Evolutionary conservation across 1,140 invertebrate species (phyloP), one percentile per base, ranked within the genome.

Genomic region (Macrobrachium nipponense): DNA sequence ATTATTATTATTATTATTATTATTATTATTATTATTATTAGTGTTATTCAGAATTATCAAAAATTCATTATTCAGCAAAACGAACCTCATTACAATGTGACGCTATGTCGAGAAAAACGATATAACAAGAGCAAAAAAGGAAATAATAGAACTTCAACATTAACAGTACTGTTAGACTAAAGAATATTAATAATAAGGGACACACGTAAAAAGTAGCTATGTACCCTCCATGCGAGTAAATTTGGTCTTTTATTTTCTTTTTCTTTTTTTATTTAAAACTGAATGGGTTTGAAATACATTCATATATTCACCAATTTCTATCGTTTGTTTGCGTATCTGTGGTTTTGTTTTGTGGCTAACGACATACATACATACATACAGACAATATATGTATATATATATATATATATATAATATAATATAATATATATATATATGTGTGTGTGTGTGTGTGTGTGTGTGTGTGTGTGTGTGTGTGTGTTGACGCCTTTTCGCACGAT

Each of bases 361-460:
- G 5, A 23, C n/a, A 72, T 36, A 23, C 68, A 23, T 8, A n/a
- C 68, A 23, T 36, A 72, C 68, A 72, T 72, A 23, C n/a, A 36
- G 3, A 2, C 68, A 23, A 36, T 72, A n/a, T 23, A n/a, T 72
- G 5, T n/a, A 72, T 23, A 20, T n/a, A 20, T n/a, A 72, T n/a
- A 72, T n/a, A 72, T n/a, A 72, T n/a, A 72, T n/a, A 72, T n/a
- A 72, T n/a, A 72, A 36, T 23, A 36, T 23, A 36, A 72, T n/a
- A 72, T n/a, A 72, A 72, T n/a, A 72, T n/a, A 8, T n/a, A 72
- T n/a, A 72, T n/a, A 72, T n/a, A 72, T 14, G 68, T 17, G 68
- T 8, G 20, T 14, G 68, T 20, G 68, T 72, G 14, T 72, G 68
- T 36, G 1, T 36, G 1, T 36, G 27, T 36, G 27, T 36, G 27